These are phyloP conservation scores for Spinus pinus DNA, from an alignment of 2,797 vertebrate genomes.

Conservation along the genomic window DNA sequence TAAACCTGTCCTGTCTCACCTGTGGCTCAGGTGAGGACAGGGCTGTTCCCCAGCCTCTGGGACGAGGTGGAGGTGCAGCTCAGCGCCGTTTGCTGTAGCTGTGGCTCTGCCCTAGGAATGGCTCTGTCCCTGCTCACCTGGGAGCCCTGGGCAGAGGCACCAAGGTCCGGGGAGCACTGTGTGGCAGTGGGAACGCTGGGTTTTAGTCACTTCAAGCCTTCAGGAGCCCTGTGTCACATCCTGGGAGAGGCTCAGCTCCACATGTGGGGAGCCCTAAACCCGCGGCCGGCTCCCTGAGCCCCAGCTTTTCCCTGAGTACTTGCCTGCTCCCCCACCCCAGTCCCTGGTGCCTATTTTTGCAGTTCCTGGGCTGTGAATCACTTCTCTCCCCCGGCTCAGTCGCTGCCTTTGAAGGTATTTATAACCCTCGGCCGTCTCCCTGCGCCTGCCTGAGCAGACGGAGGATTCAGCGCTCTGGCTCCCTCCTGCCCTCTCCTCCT, in stretches of 20 bases:
- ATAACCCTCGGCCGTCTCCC: slow-evolving; percentile 8
- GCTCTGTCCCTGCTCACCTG: neutral
- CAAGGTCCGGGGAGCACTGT: rapidly evolving
- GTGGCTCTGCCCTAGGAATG: neutral
- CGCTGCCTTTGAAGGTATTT: slow-evolving; percentile 55
- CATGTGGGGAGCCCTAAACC: rapidly evolving
- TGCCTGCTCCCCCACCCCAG: neutral
- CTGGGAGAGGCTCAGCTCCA: neutral
- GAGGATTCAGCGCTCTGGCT: neutral
- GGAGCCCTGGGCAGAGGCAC: rapidly evolving
- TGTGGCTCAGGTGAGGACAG: neutral
- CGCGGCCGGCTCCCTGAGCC: rapidly evolving
- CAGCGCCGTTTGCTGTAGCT: rapidly evolving
- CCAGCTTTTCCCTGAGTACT: neutral
- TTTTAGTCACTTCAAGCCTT: neutral
- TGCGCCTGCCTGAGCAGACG: neutral
- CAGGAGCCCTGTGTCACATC: neutral
- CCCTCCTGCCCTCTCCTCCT: neutral
- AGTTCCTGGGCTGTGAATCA: slow-evolving; percentile 17
- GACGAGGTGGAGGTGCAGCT: neutral
- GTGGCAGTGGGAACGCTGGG: rapidly evolving
- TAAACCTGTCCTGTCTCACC: neutral
- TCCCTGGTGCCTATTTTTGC: slow-evolving; percentile 15
- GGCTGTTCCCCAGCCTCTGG: rapidly evolving
- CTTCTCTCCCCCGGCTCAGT: neutral